phyloP scores from a whole-genome alignment of 2,888 invertebrate genomes.

The Eilema sororculum region DNA sequence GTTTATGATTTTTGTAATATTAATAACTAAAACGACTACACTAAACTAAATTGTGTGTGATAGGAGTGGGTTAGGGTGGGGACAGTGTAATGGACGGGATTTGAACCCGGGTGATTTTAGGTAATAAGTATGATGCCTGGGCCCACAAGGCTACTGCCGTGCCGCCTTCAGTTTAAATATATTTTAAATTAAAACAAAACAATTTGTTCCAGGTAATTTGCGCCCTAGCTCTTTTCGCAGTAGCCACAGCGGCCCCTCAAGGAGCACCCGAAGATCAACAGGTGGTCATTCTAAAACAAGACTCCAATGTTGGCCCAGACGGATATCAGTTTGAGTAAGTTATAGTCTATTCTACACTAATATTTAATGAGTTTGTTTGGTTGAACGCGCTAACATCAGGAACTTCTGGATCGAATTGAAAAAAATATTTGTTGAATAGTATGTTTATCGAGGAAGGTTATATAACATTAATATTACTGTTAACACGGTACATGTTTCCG shows the following conservation, averaged over 20 bases:
- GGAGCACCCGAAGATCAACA: constrained; percentile 47
- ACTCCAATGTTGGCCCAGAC: constrained; percentile 39
- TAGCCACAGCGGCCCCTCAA: constrained; percentile 58
- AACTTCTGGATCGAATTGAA: no score
- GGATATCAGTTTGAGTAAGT: constrained; percentile 51
- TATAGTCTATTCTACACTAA: not conserved
- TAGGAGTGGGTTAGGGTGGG: not conserved
- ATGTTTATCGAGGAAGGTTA: no score
- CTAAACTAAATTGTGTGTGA: not conserved
- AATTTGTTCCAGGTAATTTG: constrained; percentile 38
- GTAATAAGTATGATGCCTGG: no score
- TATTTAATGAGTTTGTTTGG: no score
- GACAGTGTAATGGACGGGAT: no score
- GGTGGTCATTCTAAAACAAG: constrained; percentile 52
- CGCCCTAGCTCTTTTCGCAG: constrained; percentile 59
- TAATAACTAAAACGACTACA: no score
- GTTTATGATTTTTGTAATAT: no score
- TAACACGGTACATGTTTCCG: no score
- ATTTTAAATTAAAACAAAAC: not conserved
- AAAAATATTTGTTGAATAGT: no score
- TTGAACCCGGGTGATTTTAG: no score
- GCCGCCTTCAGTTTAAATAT: not conserved
- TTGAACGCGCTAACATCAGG: no score
- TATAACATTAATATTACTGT: no score
- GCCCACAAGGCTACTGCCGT: not conserved